Conservation (phyloP, 2,888 invertebrate genomes). For the Parnassius glacialis region DNA sequence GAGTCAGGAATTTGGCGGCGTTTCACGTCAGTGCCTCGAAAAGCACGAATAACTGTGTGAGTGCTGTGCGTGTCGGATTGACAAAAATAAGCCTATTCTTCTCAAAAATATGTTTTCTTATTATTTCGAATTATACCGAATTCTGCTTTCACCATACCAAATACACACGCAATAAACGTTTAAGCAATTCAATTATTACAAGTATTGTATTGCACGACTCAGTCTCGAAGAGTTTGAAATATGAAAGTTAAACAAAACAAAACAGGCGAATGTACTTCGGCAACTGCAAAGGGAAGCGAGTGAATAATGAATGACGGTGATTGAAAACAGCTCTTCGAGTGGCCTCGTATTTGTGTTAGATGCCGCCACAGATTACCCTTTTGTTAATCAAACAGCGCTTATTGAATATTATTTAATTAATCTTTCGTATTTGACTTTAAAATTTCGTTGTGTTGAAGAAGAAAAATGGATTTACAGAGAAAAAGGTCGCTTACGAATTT, state of each 20-base stretch:
- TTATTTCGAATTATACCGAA: neutral
- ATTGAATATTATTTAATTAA: constrained; percentile 78
- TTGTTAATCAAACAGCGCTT: constrained; percentile 78
- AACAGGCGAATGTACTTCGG: constrained; percentile 69
- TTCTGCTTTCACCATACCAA: constrained; percentile 47
- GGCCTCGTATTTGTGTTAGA: constrained; percentile 74
- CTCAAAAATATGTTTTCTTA: too few species aligned
- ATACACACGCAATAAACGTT: constrained; percentile 48
- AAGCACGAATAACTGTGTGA: too few species aligned
- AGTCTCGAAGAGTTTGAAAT: constrained; percentile 60
- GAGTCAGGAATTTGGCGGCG: too few species aligned
- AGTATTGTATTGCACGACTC: constrained; percentile 63
- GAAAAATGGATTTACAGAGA: constrained; percentile 41
- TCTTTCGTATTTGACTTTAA: constrained; percentile 70
- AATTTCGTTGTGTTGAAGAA: constrained; percentile 40
- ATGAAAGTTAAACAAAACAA: constrained; percentile 78
- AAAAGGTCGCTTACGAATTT: constrained; percentile 37
- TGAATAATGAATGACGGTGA: constrained; percentile 78
- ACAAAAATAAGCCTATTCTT: too few species aligned
- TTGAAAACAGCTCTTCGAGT: constrained; percentile 73
- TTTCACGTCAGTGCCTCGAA: too few species aligned
- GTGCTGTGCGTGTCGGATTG: too few species aligned
- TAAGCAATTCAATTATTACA: constrained; percentile 63
- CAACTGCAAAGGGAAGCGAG: constrained; percentile 75
- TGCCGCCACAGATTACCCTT: constrained; percentile 78